phyloP scores from a whole-genome alignment of 2,797 vertebrate genomes.

The Lacerta bilineata region DNA sequence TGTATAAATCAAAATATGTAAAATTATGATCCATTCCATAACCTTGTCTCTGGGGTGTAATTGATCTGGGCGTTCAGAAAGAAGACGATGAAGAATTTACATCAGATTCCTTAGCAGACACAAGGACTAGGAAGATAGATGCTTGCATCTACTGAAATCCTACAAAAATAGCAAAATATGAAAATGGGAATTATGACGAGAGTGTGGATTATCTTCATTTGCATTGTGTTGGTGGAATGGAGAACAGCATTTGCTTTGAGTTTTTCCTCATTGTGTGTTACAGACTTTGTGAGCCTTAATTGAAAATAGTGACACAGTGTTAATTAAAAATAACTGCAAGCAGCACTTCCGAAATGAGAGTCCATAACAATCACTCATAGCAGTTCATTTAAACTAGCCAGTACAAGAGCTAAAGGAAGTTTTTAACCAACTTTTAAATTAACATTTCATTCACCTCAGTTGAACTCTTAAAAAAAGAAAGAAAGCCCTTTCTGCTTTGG shows the following conservation, averaged over 20 bases:
- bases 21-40: neutral
- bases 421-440: constrained; percentile 26
- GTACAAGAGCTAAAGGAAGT: constrained; percentile 10
- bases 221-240: neutral
- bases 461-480: neutral
- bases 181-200: neutral
- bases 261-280: constrained; percentile 17
- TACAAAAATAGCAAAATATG: neutral
- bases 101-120: neutral
- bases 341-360: constrained; percentile 27
- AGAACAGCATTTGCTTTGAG: neutral
- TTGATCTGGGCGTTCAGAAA: neutral
- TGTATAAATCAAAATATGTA: neutral
- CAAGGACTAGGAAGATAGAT: neutral
- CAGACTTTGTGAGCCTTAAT: constrained; percentile 30
- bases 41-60: neutral
- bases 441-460: neutral
- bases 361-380: constrained; percentile 2
- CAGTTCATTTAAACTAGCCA: constrained; percentile 42
- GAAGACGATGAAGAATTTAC: neutral
- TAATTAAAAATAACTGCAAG: constrained; percentile 42
- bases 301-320: constrained; percentile 28
- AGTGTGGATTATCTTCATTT: neutral
- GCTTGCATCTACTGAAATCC: neutral
- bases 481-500: neutral